Percentiles rank a stretch among this genome's conserved stretches.
Conservation (phyloP, 2,113 vertebrate genomes). For the Gymnogyps californianus region DNA sequence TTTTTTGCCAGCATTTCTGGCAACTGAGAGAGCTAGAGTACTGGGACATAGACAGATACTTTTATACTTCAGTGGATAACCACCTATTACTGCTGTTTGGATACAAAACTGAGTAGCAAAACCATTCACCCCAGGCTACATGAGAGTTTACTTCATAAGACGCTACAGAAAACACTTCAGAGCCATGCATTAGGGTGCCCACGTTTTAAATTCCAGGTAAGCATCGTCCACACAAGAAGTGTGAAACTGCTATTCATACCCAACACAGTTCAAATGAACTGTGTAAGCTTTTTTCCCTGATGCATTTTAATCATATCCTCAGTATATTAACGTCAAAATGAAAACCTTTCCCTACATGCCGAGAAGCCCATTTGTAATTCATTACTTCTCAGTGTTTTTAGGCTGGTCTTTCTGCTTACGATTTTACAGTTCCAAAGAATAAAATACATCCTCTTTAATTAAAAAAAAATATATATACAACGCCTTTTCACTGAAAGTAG, state of each 20-base stretch:
- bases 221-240: not conserved
- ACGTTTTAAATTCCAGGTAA: not conserved
- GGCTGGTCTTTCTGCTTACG: not conserved
- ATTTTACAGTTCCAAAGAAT: not conserved
- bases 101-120: not conserved
- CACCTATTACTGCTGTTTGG: not conserved
- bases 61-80: not conserved
- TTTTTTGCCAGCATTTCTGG: not conserved
- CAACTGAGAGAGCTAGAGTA: not conserved
- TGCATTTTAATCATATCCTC: not conserved
- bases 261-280: not conserved
- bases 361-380: not conserved
- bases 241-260: not conserved
- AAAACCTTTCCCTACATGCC: not conserved
- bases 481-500: not conserved
- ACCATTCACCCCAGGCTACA: not conserved
- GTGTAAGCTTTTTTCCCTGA: not conserved
- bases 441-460: constrained; percentile 4
- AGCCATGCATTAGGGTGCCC: not conserved
- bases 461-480: no score
- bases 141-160: not conserved
- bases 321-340: not conserved
- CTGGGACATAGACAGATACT: not conserved
- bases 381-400: not conserved
- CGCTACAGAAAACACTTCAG: not conserved